Base-by-base conservation (phyloP, 2,888 invertebrate genomes). In the Tenodera sinensis region DNA sequence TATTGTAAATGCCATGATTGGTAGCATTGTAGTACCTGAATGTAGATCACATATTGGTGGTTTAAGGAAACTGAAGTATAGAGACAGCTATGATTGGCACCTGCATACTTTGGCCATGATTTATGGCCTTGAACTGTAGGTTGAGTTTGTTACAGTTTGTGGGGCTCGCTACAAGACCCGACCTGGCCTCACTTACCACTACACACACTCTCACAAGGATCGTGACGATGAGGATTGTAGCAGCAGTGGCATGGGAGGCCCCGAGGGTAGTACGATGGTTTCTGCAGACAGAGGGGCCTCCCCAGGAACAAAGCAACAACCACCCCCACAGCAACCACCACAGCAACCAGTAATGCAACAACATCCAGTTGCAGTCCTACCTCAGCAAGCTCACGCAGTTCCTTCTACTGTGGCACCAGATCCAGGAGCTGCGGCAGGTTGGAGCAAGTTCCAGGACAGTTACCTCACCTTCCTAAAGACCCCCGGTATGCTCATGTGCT, bases 111-210 rank as follows among this genome's bases (percentile, higher is more conserved):
- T 71, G 83, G 28, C 83, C 28, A 47, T 85, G 47, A n/a, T 47
- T 88, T 88, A 12, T 87, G 87, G 87, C 87, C 87, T 87, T 83
- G 87, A 87, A 87, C 87, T 87, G 87, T 87, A 87, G 87, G 87
- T 87, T 90, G 90, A 90, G 90, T 91, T 93, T 93, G 93, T 94
- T 95, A 94, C 96, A 98, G 98, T 97, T 93, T 99, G 98, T 95
- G 97, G 98, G 93, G 98, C 98, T 92, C 96, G 98, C 93, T 98
- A 99, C 96, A 98, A 99, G 96, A 98, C 98, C 91, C 96, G 98
- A 92, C 98, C 98, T 91, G 98, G 98, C 91, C 96, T 99, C 93
- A 98, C 97, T 92, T 98, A 98, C 95, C 98, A 99, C 96, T 97
- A 97, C 95, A 96, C 97, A 93, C 98, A 98, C 95, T 97, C 97